Evolutionary conservation across 2,113 vertebrate genomes (phyloP).

Genomic region (Dascyllus trimaculatus): DNA sequence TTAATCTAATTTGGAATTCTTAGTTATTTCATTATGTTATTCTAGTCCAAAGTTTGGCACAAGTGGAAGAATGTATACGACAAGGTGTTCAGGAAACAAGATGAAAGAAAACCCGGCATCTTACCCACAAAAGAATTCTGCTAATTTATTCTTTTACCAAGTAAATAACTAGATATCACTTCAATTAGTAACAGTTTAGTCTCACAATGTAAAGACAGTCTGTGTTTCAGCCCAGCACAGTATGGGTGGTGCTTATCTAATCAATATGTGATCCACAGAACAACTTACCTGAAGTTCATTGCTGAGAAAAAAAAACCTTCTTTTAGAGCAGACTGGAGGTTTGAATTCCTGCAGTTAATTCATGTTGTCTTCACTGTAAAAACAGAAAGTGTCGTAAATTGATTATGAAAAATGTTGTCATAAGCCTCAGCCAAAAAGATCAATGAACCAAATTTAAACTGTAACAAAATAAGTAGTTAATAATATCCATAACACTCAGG

Average conservation of each 20-base stretch:
- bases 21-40: neutral
- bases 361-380: conserved; percentile 7
- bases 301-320: conserved; percentile 19
- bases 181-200: neutral
- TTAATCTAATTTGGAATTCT: neutral
- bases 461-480: neutral
- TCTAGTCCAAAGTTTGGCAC: neutral
- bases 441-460: neutral
- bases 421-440: neutral
- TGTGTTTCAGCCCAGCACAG: too few relatives aligned
- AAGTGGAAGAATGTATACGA: neutral
- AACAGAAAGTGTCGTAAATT: neutral
- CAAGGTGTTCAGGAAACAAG: neutral
- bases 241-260: neutral
- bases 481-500: neutral
- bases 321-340: neutral
- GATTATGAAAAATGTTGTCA: neutral
- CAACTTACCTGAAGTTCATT: conserved; percentile 69
- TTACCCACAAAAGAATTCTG: neutral
- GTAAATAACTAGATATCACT: neutral
- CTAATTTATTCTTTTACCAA: neutral
- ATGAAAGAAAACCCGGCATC: neutral
- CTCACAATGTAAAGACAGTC: neutral
- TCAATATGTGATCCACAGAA: neutral
- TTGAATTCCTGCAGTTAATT: neutral